Evolutionary conservation across 2,113 vertebrate species (phyloP).

Genomic region (Pygoscelis antarcticus): DNA sequence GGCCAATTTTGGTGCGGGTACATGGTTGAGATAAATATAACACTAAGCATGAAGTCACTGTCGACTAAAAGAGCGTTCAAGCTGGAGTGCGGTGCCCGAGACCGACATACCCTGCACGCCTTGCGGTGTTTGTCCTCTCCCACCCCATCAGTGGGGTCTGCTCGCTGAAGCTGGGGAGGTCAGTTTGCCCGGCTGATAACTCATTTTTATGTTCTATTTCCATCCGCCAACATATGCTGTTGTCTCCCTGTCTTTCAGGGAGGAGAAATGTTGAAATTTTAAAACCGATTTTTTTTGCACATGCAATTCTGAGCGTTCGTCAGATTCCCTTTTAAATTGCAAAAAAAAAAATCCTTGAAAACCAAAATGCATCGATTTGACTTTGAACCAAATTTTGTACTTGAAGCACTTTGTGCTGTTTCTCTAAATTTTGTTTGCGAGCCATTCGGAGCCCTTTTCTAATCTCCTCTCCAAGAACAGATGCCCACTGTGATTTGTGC

Average conservation of each 20-base stretch:
- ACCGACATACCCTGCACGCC: fast-evolving
- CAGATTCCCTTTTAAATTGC: not conserved
- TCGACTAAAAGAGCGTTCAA: not conserved
- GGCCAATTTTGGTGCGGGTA: not conserved
- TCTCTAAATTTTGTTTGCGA: not conserved
- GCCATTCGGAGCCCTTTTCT: not conserved
- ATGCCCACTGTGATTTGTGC: not conserved
- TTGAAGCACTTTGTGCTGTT: not conserved
- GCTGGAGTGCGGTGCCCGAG: not conserved
- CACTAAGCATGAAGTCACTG: not conserved
- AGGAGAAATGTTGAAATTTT: not conserved
- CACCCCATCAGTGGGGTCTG: not conserved
- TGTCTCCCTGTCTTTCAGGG: not conserved
- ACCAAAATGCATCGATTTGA: not conserved
- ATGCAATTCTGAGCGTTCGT: not conserved
- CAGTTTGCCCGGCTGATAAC: not conserved
- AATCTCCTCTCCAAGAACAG: not conserved
- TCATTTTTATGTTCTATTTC: not conserved
- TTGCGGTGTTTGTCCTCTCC: not conserved
- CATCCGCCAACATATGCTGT: not conserved
- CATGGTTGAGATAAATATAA: not conserved
- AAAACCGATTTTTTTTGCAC: not conserved
- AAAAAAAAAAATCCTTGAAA: not conserved
- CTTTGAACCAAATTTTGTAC: not conserved
- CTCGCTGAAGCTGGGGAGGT: not conserved